Percentiles rank a stretch among this genome's conserved stretches.
Evolutionary conservation across 2,888 invertebrate species (phyloP).

Genomic region (Euclidia mi): DNA sequence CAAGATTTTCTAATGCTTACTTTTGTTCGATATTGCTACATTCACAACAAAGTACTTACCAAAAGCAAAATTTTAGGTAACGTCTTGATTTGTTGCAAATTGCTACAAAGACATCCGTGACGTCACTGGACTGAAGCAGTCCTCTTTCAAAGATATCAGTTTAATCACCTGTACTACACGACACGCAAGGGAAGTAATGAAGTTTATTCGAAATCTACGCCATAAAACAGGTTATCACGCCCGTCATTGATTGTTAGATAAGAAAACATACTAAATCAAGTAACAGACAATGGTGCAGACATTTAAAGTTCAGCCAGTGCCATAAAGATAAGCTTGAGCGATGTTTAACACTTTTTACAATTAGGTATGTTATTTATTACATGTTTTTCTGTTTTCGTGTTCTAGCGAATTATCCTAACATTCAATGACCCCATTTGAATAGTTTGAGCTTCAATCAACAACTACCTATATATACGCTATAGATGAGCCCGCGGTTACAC

Average conservation of each 20-base stretch:
- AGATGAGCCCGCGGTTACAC: too few relatives aligned
- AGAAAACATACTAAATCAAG: slow-evolving; percentile 4
- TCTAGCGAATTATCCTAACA: not conserved
- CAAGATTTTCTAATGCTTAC: too few relatives aligned
- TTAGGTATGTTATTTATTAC: slow-evolving; percentile 5
- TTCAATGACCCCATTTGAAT: not conserved
- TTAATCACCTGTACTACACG: not conserved
- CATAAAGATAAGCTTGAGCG: slow-evolving; percentile 7
- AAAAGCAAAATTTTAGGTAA: too few relatives aligned
- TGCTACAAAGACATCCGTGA: too few relatives aligned
- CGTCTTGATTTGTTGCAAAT: too few relatives aligned
- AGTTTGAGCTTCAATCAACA: not conserved
- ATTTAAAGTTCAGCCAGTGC: slow-evolving; percentile 5
- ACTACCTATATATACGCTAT: not conserved
- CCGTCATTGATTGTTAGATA: slow-evolving; percentile 4
- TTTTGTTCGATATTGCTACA: too few relatives aligned
- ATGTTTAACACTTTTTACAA: slow-evolving; percentile 6
- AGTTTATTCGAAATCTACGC: not conserved
- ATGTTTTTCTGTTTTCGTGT: slow-evolving; percentile 4
- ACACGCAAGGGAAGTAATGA: not conserved
- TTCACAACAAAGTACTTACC: too few relatives aligned
- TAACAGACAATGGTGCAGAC: not conserved
- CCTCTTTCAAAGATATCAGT: too few relatives aligned
- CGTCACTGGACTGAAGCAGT: too few relatives aligned
- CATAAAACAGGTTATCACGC: slow-evolving; percentile 4